Percentiles rank a stretch among this genome's conserved stretches.
Conservation (phyloP, 2,888 invertebrate species). For the Ennomos fuscantarius region DNA sequence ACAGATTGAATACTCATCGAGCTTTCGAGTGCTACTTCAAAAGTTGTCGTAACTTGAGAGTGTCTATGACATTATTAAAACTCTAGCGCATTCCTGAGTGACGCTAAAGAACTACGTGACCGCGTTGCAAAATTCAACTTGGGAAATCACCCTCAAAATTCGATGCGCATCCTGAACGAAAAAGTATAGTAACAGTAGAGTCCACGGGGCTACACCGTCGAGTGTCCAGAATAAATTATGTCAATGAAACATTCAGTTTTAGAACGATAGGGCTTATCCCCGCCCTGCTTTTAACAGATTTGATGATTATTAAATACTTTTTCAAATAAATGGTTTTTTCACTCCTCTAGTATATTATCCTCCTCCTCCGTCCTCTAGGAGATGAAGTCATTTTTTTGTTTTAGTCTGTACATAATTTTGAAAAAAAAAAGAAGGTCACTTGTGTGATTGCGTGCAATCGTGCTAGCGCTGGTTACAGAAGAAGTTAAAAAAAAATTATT, state of each 20-base stretch:
- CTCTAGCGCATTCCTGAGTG: conserved; percentile 76
- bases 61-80: conserved; percentile 78
- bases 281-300: conserved; percentile 56
- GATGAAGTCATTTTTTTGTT: no score
- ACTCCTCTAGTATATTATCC: no score
- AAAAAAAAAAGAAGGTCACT: no score
- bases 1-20: no score
- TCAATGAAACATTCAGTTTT: conserved; percentile 76
- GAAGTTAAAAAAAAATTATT: no score
- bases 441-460: no score
- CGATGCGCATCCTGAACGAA: conserved; percentile 65
- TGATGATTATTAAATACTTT: conserved; percentile 57
- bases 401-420: no score
- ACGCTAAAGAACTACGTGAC: conserved; percentile 80
- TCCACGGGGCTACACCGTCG: conserved; percentile 61
- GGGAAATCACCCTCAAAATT: conserved; percentile 72
- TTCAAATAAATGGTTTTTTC: conserved; percentile 22
- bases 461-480: no score
- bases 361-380: no score
- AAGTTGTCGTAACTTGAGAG: conserved; percentile 32
- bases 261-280: conserved; percentile 56
- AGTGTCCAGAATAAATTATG: conserved; percentile 81
- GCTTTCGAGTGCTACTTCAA: neutral
- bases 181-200: conserved; percentile 70
- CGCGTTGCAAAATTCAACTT: conserved; percentile 69